A percentile compares a stretch with the other conserved stretches of the same genome.
phyloP scores from a whole-genome alignment of 2,113 vertebrate species.

The Pogonocichla stellata region DNA sequence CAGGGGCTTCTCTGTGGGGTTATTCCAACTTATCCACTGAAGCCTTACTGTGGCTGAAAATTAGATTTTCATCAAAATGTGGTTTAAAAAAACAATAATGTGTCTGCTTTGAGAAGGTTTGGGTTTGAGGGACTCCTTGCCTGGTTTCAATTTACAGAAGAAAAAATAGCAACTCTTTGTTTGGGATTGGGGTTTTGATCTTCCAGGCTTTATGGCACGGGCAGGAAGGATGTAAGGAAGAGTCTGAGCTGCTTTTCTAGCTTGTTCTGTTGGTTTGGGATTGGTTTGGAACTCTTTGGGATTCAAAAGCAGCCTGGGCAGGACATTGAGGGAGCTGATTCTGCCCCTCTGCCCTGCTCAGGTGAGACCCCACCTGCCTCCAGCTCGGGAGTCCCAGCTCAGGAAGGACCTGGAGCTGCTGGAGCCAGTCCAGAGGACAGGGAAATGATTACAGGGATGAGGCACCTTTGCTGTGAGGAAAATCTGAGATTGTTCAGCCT shows the following conservation, averaged over 20 bases:
- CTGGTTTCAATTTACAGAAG: background rate
- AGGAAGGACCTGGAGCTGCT: background rate
- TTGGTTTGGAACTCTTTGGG: background rate
- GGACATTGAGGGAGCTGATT: background rate
- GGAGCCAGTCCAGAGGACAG: background rate
- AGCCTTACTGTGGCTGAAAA: background rate
- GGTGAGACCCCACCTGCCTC: background rate
- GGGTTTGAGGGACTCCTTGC: background rate
- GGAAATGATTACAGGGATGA: background rate
- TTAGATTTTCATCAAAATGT: background rate
- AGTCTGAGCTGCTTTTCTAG: background rate
- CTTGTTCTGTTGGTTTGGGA: background rate
- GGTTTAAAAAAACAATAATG: background rate
- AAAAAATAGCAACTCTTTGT: background rate
- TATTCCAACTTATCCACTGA: background rate
- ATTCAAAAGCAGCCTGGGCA: background rate
- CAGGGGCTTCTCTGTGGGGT: background rate
- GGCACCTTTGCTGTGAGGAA: background rate
- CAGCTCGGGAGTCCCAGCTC: fast-evolving
- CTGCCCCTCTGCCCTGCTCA: background rate
- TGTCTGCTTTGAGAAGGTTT: background rate
- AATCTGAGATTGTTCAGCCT: background rate
- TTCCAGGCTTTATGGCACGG: fast-evolving
- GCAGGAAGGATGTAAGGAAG: background rate
- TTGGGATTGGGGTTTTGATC: background rate